Evolutionary conservation across 2,797 vertebrate species (phyloP).

Genomic region (Enteromius thamalakanensis): DNA sequence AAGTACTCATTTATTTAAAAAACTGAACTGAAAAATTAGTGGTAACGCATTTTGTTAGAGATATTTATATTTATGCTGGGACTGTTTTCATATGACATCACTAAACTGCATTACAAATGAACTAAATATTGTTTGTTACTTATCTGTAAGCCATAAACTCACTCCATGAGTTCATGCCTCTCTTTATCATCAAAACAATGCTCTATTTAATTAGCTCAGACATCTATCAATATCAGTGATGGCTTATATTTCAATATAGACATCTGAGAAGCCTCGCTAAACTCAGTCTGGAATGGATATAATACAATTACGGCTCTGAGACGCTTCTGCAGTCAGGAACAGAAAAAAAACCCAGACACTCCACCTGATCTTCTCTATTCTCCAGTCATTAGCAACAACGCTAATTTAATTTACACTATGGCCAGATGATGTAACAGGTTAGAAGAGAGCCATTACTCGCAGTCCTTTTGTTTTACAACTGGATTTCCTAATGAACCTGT

Average conservation of each 20-base stretch:
- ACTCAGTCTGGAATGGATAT: slow-evolving; percentile 64
- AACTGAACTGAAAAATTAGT: not conserved
- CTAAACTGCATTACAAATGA: not conserved
- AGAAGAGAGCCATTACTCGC: slow-evolving; percentile 28
- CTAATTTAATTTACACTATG: slow-evolving; percentile 52
- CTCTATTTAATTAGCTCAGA: slow-evolving; percentile 71
- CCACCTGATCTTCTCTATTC: slow-evolving; percentile 53
- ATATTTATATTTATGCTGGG: not conserved
- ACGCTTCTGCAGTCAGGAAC: slow-evolving; percentile 57
- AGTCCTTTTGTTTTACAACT: slow-evolving; percentile 1
- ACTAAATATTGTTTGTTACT: slow-evolving; percentile 11
- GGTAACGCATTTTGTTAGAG: not conserved
- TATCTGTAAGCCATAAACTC: slow-evolving; percentile 30
- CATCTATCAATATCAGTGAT: slow-evolving; percentile 65
- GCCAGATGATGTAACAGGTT: slow-evolving; percentile 49
- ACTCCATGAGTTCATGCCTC: slow-evolving; percentile 54
- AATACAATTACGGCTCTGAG: slow-evolving; percentile 69
- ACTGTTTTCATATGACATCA: slow-evolving; percentile 17
- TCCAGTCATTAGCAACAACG: slow-evolving; percentile 56
- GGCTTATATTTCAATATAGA: slow-evolving; percentile 70
- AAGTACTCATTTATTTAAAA: not conserved
- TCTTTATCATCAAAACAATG: slow-evolving; percentile 63
- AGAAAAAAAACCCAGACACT: slow-evolving; percentile 37
- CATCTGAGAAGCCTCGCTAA: slow-evolving; percentile 67
- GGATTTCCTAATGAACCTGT: not conserved